phyloP scores from a whole-genome alignment of 2,113 vertebrate species.

The Alethe castanea region DNA sequence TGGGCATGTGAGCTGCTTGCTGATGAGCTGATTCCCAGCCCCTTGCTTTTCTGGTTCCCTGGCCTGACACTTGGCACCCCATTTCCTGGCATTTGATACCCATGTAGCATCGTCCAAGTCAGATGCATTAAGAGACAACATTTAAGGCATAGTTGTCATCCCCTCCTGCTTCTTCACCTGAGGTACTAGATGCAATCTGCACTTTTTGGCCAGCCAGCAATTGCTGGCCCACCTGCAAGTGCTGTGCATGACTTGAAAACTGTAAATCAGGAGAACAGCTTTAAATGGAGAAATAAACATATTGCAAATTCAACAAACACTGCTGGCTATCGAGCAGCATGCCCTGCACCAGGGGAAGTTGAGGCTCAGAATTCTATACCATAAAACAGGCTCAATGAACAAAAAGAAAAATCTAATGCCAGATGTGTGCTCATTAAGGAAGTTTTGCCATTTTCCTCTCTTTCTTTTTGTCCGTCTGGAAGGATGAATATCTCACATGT shows the following conservation, averaged over 20 bases:
- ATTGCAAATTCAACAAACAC: neutral
- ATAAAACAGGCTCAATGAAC: neutral
- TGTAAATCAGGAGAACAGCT: neutral
- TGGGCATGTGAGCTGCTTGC: rapidly evolving
- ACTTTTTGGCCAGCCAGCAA: neutral
- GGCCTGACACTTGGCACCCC: neutral
- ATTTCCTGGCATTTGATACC: rapidly evolving
- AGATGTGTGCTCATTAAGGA: neutral
- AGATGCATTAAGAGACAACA: neutral
- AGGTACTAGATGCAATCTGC: neutral
- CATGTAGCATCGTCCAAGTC: rapidly evolving
- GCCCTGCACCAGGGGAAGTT: neutral
- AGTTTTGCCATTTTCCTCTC: neutral
- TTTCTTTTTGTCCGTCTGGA: neutral
- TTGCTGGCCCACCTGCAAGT: neutral
- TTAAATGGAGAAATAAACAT: neutral
- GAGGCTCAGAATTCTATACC: neutral
- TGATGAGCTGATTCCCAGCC: neutral
- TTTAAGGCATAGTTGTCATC: neutral
- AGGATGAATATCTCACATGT: neutral
- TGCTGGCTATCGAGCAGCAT: neutral
- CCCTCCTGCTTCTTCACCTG: neutral
- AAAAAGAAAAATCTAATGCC: neutral
- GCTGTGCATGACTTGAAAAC: neutral
- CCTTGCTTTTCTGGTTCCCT: neutral